These are phyloP conservation scores for Caenorhabditis wallacei DNA, from an alignment of 2,888 invertebrate species.

Conservation along the genomic window DNA sequence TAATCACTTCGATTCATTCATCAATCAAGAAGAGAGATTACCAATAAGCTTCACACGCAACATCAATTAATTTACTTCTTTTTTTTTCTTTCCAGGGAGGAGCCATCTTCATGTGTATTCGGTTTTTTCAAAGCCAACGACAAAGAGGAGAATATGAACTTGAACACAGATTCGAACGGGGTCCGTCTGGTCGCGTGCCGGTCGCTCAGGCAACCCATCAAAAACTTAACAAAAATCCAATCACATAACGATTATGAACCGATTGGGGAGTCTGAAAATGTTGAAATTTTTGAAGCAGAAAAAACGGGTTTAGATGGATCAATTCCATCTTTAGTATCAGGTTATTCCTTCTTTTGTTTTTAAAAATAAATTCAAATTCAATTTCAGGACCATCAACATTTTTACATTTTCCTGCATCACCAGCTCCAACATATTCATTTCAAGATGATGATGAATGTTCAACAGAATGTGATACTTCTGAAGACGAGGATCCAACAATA, in stretches of 20 bases:
- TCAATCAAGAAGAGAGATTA: conserved; percentile 63
- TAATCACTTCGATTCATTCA: conserved; percentile 49
- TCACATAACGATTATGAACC: conserved; percentile 56
- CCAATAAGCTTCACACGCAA: conserved; percentile 53
- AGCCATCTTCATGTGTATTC: conserved; percentile 69
- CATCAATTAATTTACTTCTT: conserved; percentile 54
- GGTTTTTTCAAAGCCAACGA: conserved; percentile 71
- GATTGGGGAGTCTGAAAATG: conserved; percentile 32
- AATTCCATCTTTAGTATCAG: conserved; percentile 56
- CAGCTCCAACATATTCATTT: conserved; percentile 50
- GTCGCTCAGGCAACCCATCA: conserved; percentile 61
- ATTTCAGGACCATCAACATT: conserved; percentile 63
- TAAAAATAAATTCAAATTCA: neutral
- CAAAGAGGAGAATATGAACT: conserved; percentile 72
- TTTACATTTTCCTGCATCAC: conserved; percentile 53
- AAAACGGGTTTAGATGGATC: conserved; percentile 29
- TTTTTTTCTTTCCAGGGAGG: conserved; percentile 66
- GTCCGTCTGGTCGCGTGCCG: conserved; percentile 65
- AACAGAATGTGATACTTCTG: conserved; percentile 24
- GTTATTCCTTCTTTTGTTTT: conserved; percentile 8
- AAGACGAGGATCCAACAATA: conserved; percentile 48
- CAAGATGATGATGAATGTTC: conserved; percentile 26
- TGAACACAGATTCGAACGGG: conserved; percentile 70
- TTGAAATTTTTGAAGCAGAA: neutral
- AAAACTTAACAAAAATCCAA: conserved; percentile 54